Evolutionary conservation across 2,888 invertebrate species (phyloP).

Genomic region (Nymphalis c-album): DNA sequence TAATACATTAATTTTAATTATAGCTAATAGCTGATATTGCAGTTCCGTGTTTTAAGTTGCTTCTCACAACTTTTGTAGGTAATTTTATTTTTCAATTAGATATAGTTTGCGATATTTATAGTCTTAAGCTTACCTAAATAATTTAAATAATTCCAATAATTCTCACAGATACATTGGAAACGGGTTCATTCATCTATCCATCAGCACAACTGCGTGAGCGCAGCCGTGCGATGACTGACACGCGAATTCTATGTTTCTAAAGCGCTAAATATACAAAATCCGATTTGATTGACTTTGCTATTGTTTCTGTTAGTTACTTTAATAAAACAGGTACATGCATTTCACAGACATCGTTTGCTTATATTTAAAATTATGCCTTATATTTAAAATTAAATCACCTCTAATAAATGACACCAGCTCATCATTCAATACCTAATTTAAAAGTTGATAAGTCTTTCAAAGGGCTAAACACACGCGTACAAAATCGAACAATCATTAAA

Average conservation of each 20-base stretch:
- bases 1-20: no score
- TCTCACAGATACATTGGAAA: constrained; percentile 38
- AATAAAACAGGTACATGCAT: background rate
- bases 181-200: constrained; percentile 67
- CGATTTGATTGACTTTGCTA: constrained; percentile 5
- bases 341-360: no score
- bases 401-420: background rate
- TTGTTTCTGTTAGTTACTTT: background rate
- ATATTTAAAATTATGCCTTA: no score
- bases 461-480: background rate
- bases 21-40: no score
- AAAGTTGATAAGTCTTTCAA: background rate
- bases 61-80: background rate
- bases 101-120: background rate
- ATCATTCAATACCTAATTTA: background rate
- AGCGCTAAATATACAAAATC: constrained; percentile 11
- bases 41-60: no score
- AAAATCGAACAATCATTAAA: constrained; percentile 14
- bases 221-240: constrained; percentile 36
- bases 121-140: background rate
- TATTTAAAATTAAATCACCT: no score
- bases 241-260: constrained; percentile 7
- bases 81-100: background rate
- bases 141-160: constrained; percentile 30
- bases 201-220: constrained; percentile 48